phyloP scores from a whole-genome alignment of 2,797 vertebrate species.

The Microhierax caerulescens region DNA sequence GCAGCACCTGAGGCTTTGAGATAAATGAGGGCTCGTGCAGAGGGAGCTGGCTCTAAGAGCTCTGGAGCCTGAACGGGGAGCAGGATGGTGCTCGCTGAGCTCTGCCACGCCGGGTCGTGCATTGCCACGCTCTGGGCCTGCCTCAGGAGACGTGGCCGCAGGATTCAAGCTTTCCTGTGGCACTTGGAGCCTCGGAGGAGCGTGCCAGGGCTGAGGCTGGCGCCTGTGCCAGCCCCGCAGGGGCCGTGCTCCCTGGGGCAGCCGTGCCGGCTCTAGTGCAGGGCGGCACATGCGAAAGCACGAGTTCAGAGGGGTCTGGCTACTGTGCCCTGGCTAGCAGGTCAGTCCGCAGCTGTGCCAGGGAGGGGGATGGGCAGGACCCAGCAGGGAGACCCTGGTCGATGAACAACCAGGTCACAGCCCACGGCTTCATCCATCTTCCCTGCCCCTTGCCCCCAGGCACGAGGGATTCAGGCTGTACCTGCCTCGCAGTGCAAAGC shows the following conservation, averaged over 20 bases:
- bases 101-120: background rate
- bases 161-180: background rate
- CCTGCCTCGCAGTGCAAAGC: background rate
- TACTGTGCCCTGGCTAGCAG: rapidly evolving
- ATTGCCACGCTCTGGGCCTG: background rate
- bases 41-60: background rate
- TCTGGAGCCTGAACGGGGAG: background rate
- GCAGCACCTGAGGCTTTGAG: background rate
- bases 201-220: background rate
- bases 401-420: rapidly evolving
- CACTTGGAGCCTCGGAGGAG: background rate
- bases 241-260: rapidly evolving
- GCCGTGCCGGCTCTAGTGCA: background rate
- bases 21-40: background rate
- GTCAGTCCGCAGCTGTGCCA: rapidly evolving
- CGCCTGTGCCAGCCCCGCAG: background rate
- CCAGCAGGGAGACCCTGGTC: background rate
- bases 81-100: background rate
- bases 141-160: rapidly evolving
- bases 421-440: background rate
- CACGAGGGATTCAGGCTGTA: rapidly evolving
- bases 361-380: background rate
- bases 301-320: background rate
- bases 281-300: rapidly evolving
- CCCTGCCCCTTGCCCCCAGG: background rate